Conservation (phyloP, 1,140 invertebrate genomes). For the Pygmarrhopalites habei region DNA sequence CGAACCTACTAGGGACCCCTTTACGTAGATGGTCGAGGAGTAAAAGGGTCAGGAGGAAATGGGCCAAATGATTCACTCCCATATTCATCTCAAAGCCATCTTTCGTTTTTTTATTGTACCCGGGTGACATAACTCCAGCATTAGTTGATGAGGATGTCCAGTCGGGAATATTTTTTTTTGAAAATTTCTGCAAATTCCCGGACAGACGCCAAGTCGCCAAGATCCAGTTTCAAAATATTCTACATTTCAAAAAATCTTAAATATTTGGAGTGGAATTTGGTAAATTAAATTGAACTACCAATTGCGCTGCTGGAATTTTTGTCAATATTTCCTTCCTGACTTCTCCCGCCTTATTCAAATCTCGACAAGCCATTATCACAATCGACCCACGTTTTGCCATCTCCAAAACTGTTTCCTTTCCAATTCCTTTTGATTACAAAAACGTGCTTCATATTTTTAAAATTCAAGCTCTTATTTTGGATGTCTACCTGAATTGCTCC, state of each 20-base stretch:
- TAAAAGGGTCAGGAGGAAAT: conserved; percentile 50
- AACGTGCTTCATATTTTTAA: too few species aligned
- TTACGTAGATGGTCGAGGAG: conserved; percentile 19
- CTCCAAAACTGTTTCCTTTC: too few species aligned
- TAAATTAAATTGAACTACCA: too few species aligned
- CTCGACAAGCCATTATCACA: too few species aligned
- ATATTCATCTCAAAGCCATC: conserved; percentile 1
- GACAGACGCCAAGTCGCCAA: conserved; percentile 9
- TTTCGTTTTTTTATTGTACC: background rate
- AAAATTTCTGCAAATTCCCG: background rate
- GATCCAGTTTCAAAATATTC: conserved; percentile 1
- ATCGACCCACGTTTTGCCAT: too few species aligned
- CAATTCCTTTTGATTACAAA: too few species aligned
- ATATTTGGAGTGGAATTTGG: too few species aligned
- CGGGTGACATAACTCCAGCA: background rate
- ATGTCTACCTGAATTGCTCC: too few species aligned
- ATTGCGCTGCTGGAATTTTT: too few species aligned
- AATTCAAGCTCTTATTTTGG: too few species aligned
- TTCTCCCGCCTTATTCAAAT: too few species aligned
- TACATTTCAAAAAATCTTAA: background rate
- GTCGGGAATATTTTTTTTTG: background rate
- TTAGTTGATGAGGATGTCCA: conserved; percentile 14
- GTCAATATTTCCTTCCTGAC: too few species aligned
- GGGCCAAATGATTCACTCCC: conserved; percentile 43
- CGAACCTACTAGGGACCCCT: conserved; percentile 18